Evolutionary conservation across 2,113 vertebrate genomes (phyloP).

Genomic region (Talpa occidentalis): DNA sequence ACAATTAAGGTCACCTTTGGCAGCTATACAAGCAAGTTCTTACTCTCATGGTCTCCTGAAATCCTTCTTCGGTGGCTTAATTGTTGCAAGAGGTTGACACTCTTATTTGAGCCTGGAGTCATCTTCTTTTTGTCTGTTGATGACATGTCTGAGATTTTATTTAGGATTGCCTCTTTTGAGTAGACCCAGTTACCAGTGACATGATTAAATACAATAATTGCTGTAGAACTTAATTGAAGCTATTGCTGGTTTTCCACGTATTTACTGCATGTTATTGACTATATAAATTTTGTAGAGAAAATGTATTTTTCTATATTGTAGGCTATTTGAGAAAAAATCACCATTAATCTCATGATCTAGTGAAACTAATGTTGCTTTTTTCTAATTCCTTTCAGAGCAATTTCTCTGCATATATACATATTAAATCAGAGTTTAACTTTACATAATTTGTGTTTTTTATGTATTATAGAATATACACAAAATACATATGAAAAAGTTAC

Average conservation of each 20-base stretch:
- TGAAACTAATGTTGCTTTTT: not conserved
- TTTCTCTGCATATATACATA: not conserved
- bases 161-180: not conserved
- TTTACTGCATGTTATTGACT: not conserved
- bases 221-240: not conserved
- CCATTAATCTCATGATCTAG: not conserved
- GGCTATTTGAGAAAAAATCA: constrained; percentile 28
- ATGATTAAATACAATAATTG: not conserved
- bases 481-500: not conserved
- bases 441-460: constrained; percentile 35
- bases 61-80: constrained; percentile 45
- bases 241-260: not conserved
- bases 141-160: constrained; percentile 10
- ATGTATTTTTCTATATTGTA: not conserved
- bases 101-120: not conserved
- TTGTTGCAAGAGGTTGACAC: not conserved
- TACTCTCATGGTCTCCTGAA: constrained; percentile 29
- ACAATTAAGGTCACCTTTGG: constrained; percentile 25
- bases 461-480: constrained; percentile 21
- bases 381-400: constrained; percentile 20
- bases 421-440: not conserved
- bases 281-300: not conserved
- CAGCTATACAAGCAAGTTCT: constrained; percentile 27
- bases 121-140: constrained; percentile 1
- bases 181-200: not conserved